Conservation (phyloP, 2,113 vertebrate genomes). For the Psammodynastes pulverulentus region DNA sequence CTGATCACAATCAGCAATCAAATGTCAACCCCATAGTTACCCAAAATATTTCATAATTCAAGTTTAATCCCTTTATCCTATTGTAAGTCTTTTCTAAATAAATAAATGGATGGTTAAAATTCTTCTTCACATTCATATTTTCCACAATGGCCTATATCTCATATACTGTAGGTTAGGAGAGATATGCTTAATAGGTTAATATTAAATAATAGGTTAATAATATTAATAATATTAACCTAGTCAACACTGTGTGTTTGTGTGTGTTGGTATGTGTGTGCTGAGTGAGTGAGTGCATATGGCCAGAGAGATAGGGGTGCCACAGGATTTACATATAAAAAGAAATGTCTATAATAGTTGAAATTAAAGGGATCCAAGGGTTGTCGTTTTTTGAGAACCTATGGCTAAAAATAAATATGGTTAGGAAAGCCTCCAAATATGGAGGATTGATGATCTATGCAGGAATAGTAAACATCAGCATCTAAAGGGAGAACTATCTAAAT, state of each 20-base stretch:
- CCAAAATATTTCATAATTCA: background rate
- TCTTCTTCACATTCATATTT: background rate
- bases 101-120: background rate
- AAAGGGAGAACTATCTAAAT: background rate
- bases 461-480: background rate
- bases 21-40: background rate
- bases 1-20: background rate
- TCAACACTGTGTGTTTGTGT: background rate
- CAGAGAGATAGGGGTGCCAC: background rate
- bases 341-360: background rate
- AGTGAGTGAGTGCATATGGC: background rate
- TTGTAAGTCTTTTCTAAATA: background rate
- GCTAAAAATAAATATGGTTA: background rate
- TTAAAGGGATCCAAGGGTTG: background rate
- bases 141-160: background rate
- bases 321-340: background rate
- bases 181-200: no score
- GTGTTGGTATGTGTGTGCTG: background rate
- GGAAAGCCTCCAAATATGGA: background rate
- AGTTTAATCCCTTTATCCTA: background rate
- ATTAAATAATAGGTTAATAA: no score
- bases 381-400: background rate
- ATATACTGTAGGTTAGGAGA: background rate
- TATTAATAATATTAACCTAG: no score
- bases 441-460: background rate